Evolutionary conservation across 2,888 invertebrate species (phyloP).

Genomic region (Aphodius sticticus): DNA sequence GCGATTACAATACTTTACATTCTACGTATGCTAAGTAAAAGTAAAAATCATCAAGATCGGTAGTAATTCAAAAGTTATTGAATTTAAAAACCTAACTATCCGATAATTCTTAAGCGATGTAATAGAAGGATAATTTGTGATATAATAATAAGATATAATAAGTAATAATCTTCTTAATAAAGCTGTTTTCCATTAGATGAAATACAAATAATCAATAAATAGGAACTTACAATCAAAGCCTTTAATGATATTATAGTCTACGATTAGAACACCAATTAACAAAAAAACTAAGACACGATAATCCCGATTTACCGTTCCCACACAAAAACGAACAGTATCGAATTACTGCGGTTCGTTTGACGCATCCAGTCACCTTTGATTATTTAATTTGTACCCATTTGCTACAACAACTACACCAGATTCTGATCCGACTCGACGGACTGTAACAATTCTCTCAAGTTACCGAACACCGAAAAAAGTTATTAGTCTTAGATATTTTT

Average conservation of each 20-base stretch:
- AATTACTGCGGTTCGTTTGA: conserved; percentile 4
- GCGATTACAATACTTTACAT: too few relatives aligned
- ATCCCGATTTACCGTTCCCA: background rate
- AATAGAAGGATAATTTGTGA: too few relatives aligned
- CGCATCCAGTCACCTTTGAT: background rate
- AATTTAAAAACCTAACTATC: too few relatives aligned
- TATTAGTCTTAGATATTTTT: background rate
- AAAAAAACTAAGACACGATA: background rate
- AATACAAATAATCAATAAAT: too few relatives aligned
- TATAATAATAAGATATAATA: too few relatives aligned
- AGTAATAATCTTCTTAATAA: too few relatives aligned
- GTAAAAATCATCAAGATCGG: too few relatives aligned
- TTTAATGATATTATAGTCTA: background rate
- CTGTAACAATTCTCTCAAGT: background rate
- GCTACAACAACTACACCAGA: background rate
- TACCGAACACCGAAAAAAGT: background rate
- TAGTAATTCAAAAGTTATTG: too few relatives aligned
- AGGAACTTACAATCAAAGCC: too few relatives aligned
- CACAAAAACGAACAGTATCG: background rate
- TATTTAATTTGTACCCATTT: background rate
- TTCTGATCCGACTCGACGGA: background rate
- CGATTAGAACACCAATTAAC: background rate
- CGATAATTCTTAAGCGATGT: too few relatives aligned
- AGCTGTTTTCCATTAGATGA: too few relatives aligned
- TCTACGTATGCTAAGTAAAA: too few relatives aligned